phyloP scores from a whole-genome alignment of 1,140 invertebrate species.

The Dryas iulia region DNA sequence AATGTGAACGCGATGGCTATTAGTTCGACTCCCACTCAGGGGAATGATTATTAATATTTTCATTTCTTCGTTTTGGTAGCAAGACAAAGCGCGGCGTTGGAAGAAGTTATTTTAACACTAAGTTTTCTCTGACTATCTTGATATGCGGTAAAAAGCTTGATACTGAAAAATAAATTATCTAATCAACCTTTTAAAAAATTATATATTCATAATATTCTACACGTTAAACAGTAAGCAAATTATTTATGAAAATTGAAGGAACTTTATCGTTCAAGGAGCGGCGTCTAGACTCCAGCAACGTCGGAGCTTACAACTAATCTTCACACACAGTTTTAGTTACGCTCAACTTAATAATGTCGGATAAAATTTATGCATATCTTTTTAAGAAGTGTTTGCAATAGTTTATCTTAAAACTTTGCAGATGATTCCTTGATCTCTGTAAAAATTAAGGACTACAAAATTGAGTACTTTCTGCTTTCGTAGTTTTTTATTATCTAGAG shows the following conservation, averaged over 20 bases:
- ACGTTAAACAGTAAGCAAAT: slow-evolving; percentile 16
- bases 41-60: too few species aligned
- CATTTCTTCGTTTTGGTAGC: too few species aligned
- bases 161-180: too few species aligned
- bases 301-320: slow-evolving; percentile 40
- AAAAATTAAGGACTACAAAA: not conserved
- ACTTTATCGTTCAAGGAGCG: slow-evolving; percentile 33
- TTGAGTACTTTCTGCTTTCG: not conserved
- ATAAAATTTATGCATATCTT: slow-evolving; percentile 26
- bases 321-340: slow-evolving; percentile 37
- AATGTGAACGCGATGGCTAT: too few species aligned
- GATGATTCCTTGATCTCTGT: not conserved
- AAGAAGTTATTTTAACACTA: too few species aligned
- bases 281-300: slow-evolving; percentile 45
- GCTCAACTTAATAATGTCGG: slow-evolving; percentile 29
- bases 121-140: too few species aligned
- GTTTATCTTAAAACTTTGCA: not conserved
- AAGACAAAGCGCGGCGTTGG: too few species aligned
- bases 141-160: too few species aligned
- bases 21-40: too few species aligned
- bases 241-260: slow-evolving; percentile 31
- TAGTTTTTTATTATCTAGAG: not conserved
- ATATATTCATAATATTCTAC: not conserved
- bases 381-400: not conserved
- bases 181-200: not conserved